Evolutionary conservation across 2,888 invertebrate genomes (phyloP), one percentile per base, ranked within the genome.

Genomic region (Lasiommata megera): DNA sequence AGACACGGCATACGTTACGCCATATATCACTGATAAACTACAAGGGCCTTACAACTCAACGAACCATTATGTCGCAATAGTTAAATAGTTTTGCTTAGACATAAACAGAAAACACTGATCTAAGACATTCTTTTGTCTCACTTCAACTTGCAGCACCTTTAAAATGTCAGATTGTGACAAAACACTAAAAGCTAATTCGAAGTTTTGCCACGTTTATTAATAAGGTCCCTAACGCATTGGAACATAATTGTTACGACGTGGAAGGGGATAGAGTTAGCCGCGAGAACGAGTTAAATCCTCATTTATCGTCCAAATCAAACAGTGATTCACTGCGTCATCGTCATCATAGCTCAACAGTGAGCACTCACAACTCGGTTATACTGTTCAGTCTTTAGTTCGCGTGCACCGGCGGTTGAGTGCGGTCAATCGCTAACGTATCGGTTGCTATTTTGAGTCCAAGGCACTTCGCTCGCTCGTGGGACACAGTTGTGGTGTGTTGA

Each of bases 281-380:
- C 18, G 23, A 1, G 31, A 7, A 31, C 7, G n/a, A n/a, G n/a
- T n/a, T n/a, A n/a, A 38, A 41, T 41, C 11, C 18, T 7, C 28
- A 3, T 12, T 23, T 23, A n/a, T 12, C 23, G 37, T 37, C 18
- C 12, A 50, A 37, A 68, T 63, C 66, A 66, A 79, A 77, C 73
- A 79, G 71, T 72, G 73, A 72, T 77, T 79, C 70, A 83, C 80
- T 87, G 87, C 88, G 82, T 88, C 86, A 60, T 64, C 69, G 67
- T 69, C 69, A 68, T 67, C 44, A 55, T 50, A 57, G 54, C 46
- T 51, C 50, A 28, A 40, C 29, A 40, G 36, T 41, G 29, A 23
- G 14, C 36, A 34, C 36, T 37, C 31, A 38, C 14, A 16, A n/a
- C n/a, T 41, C 47, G 11, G 31, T 23, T 12, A 17, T 16, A 17